Percentiles rank a stretch among this genome's conserved stretches.
Conservation (phyloP, 1,140 invertebrate genomes). For the Bombus cullumanus region DNA sequence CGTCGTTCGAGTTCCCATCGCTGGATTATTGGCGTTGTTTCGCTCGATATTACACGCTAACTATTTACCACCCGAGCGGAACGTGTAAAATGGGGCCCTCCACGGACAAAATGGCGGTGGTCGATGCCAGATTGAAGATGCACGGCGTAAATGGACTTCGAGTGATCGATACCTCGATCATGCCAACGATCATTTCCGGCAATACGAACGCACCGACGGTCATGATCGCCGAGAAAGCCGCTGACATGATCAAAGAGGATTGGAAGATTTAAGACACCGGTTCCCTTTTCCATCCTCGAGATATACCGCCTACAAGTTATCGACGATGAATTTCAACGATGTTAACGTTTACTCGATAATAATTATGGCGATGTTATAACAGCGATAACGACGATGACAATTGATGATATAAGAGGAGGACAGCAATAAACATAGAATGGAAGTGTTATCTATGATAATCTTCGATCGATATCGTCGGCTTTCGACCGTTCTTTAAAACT, state of each 20-base stretch:
- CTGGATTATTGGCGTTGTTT: constrained; percentile 89
- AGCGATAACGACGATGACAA: too few species aligned
- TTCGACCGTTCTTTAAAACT: too few species aligned
- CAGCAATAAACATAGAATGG: too few species aligned
- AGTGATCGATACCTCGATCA: constrained; percentile 89
- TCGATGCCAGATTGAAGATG: constrained; percentile 85
- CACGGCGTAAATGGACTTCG: constrained; percentile 85
- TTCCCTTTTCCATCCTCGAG: too few species aligned
- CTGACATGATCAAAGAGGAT: constrained; percentile 87
- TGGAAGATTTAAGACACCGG: constrained; percentile 57
- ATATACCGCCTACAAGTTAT: too few species aligned
- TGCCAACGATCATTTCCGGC: constrained; percentile 87
- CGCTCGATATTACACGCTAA: constrained; percentile 86
- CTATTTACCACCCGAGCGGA: constrained; percentile 87
- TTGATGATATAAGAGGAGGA: too few species aligned
- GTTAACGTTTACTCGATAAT: too few species aligned
- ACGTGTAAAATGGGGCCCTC: constrained; percentile 83
- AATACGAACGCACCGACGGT: constrained; percentile 88
- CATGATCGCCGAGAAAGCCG: constrained; percentile 88
- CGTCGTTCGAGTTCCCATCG: constrained; percentile 83
- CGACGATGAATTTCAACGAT: too few species aligned
- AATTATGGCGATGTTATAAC: too few species aligned
- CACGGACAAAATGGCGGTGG: constrained; percentile 84
- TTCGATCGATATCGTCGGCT: too few species aligned
- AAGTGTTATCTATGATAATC: too few species aligned